phyloP scores from a whole-genome alignment of 2,797 vertebrate species.

The Squalus acanthias region DNA sequence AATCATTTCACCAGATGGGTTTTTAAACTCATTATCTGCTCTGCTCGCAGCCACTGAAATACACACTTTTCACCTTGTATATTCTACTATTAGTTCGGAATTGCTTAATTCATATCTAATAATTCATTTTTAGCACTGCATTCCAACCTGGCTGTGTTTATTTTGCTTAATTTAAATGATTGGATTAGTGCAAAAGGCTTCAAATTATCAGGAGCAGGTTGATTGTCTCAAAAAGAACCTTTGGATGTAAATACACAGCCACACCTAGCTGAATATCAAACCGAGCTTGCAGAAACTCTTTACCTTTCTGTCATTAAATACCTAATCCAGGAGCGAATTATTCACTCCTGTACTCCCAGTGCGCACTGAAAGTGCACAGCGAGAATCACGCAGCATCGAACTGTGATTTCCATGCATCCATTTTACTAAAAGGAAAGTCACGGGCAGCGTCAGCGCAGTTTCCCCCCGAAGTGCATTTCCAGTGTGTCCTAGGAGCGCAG shows the following conservation, averaged over 20 bases:
- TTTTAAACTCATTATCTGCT: neutral
- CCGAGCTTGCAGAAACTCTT: neutral
- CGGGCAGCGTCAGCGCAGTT: no score
- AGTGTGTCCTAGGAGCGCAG: no score
- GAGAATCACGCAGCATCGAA: no score
- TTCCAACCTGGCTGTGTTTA: neutral
- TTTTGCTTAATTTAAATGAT: neutral
- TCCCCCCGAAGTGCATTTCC: no score
- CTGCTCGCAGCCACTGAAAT: neutral
- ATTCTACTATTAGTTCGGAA: neutral
- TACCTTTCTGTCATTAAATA: neutral
- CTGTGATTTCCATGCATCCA: no score
- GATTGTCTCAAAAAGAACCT: neutral
- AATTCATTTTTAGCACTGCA: neutral
- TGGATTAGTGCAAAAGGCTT: neutral
- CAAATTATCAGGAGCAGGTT: neutral
- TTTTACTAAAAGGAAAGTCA: no score
- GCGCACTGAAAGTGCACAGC: no score
- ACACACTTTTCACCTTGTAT: constrained; percentile 1
- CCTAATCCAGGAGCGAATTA: neutral
- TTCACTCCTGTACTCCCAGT: neutral
- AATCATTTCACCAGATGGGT: neutral
- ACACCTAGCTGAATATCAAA: neutral
- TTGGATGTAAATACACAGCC: neutral
- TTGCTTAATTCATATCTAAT: neutral